Evolutionary conservation across 1,140 invertebrate genomes (phyloP).

Genomic region (Portunus trituberculatus): DNA sequence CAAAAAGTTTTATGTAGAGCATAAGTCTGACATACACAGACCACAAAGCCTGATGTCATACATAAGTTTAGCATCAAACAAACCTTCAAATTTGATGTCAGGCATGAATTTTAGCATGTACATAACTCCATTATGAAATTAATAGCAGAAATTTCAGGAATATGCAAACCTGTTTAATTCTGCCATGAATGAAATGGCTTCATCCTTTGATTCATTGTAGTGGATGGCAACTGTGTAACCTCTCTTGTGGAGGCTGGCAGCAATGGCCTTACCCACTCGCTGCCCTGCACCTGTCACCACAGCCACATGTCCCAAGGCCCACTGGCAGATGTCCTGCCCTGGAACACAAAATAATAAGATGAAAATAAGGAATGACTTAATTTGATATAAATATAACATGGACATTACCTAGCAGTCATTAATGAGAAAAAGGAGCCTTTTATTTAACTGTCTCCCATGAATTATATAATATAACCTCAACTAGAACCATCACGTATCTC

Average conservation of each 20-base stretch:
- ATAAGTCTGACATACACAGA: not conserved
- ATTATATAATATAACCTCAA: too few species aligned
- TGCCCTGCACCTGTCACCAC: conserved; percentile 65
- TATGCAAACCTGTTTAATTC: conserved; percentile 50
- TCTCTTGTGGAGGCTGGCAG: conserved; percentile 41
- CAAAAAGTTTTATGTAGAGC: not conserved
- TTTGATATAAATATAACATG: too few species aligned
- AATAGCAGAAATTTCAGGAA: too few species aligned
- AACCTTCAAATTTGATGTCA: not conserved
- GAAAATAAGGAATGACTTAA: too few species aligned
- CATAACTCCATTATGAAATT: too few species aligned
- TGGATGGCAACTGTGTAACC: conserved; percentile 65
- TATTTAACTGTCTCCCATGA: too few species aligned
- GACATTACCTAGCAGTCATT: too few species aligned
- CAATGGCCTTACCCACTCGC: conserved; percentile 50
- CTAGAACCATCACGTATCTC: too few species aligned
- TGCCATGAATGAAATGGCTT: not conserved
- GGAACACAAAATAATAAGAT: not conserved
- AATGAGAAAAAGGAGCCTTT: too few species aligned
- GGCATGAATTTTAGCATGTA: not conserved
- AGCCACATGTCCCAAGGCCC: conserved; percentile 42
- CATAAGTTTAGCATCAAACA: not conserved
- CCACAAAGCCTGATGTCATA: not conserved
- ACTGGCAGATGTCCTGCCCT: conserved; percentile 37
- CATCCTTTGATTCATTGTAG: conserved; percentile 41